A percentile compares a stretch with the other conserved stretches of the same genome.
Conservation (phyloP, 2,113 vertebrate species). For the Verasper variegatus region DNA sequence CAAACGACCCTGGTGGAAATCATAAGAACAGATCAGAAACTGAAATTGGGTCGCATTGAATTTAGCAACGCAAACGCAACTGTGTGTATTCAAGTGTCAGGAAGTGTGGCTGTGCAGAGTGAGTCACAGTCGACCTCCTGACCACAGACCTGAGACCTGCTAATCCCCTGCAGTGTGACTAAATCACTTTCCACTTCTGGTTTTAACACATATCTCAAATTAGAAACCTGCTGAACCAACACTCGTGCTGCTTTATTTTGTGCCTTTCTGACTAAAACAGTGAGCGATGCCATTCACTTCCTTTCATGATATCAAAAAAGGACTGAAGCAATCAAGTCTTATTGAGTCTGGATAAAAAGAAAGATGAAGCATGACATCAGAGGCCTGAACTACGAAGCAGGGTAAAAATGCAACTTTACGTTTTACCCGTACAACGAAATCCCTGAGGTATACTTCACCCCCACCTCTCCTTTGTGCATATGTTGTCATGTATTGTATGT, state of each 20-base stretch:
- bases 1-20: conserved; percentile 87
- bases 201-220: background rate
- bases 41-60: background rate
- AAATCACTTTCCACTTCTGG: conserved; percentile 13
- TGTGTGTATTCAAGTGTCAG: background rate
- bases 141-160: conserved; percentile 10
- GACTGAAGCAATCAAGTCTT: too few relatives aligned
- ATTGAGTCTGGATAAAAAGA: too few relatives aligned
- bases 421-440: too few relatives aligned
- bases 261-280: too few relatives aligned
- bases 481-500: too few relatives aligned
- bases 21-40: background rate
- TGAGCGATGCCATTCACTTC: too few relatives aligned
- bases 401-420: too few relatives aligned
- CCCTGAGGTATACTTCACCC: too few relatives aligned
- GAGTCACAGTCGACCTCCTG: conserved; percentile 23
- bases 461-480: too few relatives aligned
- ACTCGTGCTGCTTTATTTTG: background rate
- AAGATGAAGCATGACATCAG: too few relatives aligned
- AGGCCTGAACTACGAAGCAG: too few relatives aligned
- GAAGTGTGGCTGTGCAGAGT: background rate
- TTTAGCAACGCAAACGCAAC: background rate
- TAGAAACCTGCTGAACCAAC: background rate
- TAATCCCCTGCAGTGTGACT: conserved; percentile 35
- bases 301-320: too few relatives aligned